A percentile compares a stretch with the other conserved stretches of the same genome.
Conservation (phyloP, 2,888 invertebrate species). For the Sipunculus nudus region DNA sequence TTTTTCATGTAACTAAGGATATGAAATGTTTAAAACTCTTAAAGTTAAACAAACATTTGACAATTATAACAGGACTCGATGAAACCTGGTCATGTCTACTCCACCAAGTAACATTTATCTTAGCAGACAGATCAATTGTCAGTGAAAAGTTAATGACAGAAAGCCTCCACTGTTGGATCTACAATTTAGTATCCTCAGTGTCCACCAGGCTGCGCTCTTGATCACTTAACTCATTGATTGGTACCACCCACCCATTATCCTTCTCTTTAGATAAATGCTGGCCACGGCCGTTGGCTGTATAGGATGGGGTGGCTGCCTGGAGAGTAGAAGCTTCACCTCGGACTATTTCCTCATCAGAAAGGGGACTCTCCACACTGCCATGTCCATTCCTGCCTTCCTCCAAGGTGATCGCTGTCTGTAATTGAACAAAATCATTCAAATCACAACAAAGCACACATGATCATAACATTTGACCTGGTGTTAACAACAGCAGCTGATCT, state of each 20-base stretch:
- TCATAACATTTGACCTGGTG: no score
- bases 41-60: no score
- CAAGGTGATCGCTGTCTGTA: not conserved
- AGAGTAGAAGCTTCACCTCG: constrained; percentile 40
- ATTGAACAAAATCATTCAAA: not conserved
- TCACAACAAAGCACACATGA: not conserved
- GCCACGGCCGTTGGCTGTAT: constrained; percentile 23
- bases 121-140: no score
- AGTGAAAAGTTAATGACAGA: no score
- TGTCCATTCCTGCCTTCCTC: constrained; percentile 12
- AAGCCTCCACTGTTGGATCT: no score
- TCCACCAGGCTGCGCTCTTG: constrained; percentile 15
- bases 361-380: constrained; percentile 45
- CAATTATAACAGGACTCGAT: no score
- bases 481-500: no score
- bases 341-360: constrained; percentile 47
- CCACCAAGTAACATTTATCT: no score
- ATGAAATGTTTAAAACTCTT: no score
- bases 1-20: no score
- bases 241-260: constrained; percentile 43
- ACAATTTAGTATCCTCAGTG: constrained; percentile 34
- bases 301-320: constrained; percentile 24
- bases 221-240: constrained; percentile 33
- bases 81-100: no score
- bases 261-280: constrained; percentile 22